phyloP scores from a whole-genome alignment of 64 coral and sea anemone genomes.

The Orbicella faveolata region DNA sequence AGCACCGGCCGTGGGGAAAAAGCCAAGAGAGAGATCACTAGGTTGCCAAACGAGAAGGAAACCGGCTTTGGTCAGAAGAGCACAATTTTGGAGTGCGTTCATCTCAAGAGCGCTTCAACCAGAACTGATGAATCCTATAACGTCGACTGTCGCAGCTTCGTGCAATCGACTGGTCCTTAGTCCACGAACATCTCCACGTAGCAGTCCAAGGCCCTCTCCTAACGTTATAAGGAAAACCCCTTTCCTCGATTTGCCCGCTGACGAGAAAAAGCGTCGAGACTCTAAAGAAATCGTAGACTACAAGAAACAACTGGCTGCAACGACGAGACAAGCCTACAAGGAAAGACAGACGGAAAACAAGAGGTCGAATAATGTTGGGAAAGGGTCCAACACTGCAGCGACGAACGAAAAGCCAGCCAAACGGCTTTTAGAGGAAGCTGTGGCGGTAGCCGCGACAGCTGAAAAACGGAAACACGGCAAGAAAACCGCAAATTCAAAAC shows the following conservation, averaged over 20 bases:
- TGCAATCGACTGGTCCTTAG: constrained; percentile 40
- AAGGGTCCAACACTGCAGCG: neutral
- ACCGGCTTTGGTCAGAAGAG: neutral
- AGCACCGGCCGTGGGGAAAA: neutral
- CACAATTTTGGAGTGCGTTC: neutral
- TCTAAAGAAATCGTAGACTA: constrained; percentile 37
- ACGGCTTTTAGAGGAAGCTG: constrained; percentile 29
- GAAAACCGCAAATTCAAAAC: constrained; percentile 26
- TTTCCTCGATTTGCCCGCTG: constrained; percentile 20
- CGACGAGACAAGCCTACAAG: constrained; percentile 13
- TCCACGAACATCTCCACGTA: constrained; percentile 33
- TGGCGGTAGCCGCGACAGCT: constrained; percentile 1
- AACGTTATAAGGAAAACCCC: neutral
- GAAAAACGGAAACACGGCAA: constrained; percentile 2
- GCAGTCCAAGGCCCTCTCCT: constrained; percentile 46
- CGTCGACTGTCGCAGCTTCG: constrained; percentile 45
- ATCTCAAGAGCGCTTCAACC: neutral
- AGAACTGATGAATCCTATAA: constrained; percentile 58
- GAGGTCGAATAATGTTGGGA: neutral
- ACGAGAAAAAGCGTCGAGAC: constrained; percentile 11
- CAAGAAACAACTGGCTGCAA: neutral
- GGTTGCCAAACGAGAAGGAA: neutral
- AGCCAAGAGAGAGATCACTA: neutral
- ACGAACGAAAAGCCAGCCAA: neutral
- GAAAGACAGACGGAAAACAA: neutral